Evolutionary conservation across 2,797 vertebrate species (phyloP), one percentile per base, ranked within the genome.

Genomic region (Megalops cyprinoides): DNA sequence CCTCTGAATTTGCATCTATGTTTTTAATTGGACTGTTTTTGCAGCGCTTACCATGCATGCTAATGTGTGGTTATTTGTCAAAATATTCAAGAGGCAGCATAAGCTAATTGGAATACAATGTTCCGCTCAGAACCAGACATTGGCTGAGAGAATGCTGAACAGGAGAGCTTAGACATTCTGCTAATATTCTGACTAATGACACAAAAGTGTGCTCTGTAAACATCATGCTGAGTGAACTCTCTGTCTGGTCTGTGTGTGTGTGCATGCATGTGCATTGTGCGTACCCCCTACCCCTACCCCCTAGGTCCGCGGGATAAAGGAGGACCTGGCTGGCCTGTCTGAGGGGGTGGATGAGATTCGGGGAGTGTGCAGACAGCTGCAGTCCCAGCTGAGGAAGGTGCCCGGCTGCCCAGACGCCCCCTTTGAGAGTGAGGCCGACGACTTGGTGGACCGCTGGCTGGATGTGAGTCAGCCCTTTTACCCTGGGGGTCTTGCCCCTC

Each of bases 391-490:
- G 23, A 95, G 94, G 84, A 95, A 92, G 88, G 93, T 96, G 88
- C 95, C 94, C 69, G 91, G 90, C 80, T 96, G 95, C 87, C 89
- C 90, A 78, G 87, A 92, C 0, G 81, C 94, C 44, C 94, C 94
- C 0, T 99, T 97, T 39, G 95, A 98, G 88, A 92, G 88, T 0
- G 98, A 98, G 83, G 96, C 96, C 12, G 96, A 97, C 75, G 42
- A 91, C 77, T 91, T 98, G 73, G 95, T 97, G 94, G 97, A 99
- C 90, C 94, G 93, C 90, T 99, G 97, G 97, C 93, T 99, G 87
- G 97, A 99, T 91, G 97, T 98, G 93, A 86, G 96, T 85, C 37
- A n/a, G 28, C 48, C 18, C 4, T 37, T 49, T 20, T 9, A n/a
- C 20, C 18, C 9, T 10, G 20, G 20, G 67, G 25, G 12, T 20